Evolutionary conservation across 1,140 invertebrate genomes (phyloP), one percentile per base, ranked within the genome.

Genomic region (Propsilocerus akamusi): DNA sequence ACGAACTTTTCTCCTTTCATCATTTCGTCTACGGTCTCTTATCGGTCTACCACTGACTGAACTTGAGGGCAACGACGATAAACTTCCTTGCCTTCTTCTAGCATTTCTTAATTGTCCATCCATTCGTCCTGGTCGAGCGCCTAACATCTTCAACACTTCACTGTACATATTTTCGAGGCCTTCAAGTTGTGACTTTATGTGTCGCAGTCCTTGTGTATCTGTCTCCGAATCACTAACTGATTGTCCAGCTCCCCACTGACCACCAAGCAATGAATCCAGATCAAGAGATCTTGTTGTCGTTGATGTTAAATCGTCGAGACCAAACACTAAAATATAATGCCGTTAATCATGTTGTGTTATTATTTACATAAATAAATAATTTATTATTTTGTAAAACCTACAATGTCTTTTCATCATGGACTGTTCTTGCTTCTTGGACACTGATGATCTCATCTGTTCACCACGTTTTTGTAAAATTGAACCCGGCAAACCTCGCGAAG

Each of bases 151-250:
- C 52, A 90, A 63, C 25, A 92, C 82, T 75, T 86, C 69, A 20
- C 79, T 78, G 59, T 94, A 93, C 87, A 92, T 92, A 52, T 75
- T 80, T 71, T 93, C 88, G 8, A 94, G 70, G 1, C 85, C 84
- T 58, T 88, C 80, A 17, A 94, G 65, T 59, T 92, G 86, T 51
- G 85, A 79, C 41, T 85, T 72, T 25, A 90, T 87, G 3, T 81
- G 79, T 54, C 78, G 69, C 0, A 82, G 81, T 62, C 88, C 83
- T 14, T 81, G 81, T 2, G 81, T 80, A 26, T 79, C 84, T 11
- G 83, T 67, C 59, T 83, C 81, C 7, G 80, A 82, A 61, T 86
- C 83, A 49, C 78, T 78, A 59, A 74, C 72, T 4, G 72, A 74
- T 52, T 74, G 67, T 5, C 48, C 48, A 10, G 51, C 48, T 25